Percentiles rank a stretch among this genome's conserved stretches.
Conservation (phyloP, 2,888 invertebrate species). For the Zygogramma bicolorata region DNA sequence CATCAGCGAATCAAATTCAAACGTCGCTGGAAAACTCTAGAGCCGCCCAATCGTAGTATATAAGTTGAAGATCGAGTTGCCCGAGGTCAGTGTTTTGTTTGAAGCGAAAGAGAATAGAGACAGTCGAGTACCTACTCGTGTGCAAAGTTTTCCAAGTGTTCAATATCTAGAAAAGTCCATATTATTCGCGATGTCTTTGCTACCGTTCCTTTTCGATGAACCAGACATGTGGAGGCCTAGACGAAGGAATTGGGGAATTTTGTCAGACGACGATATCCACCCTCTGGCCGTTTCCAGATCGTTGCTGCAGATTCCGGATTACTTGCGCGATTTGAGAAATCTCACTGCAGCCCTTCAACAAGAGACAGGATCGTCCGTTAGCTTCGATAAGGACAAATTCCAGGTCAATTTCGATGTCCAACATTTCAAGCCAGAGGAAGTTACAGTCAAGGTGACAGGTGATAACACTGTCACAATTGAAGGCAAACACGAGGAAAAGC, state of each 20-base stretch:
- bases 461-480: conserved; percentile 37
- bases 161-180: neutral
- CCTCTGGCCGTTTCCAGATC: conserved; percentile 12
- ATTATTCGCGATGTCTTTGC: conserved; percentile 23
- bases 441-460: conserved; percentile 35
- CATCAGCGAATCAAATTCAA: neutral
- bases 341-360: conserved; percentile 9
- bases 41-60: neutral
- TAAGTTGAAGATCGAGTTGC: neutral
- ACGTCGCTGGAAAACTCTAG: neutral
- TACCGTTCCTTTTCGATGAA: conserved; percentile 30
- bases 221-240: conserved; percentile 9
- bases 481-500: conserved; percentile 39
- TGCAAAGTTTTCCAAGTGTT: neutral
- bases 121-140: too few species aligned
- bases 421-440: conserved; percentile 41
- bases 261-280: conserved; percentile 11
- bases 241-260: neutral
- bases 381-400: conserved; percentile 32
- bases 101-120: too few species aligned
- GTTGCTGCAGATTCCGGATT: conserved; percentile 11
- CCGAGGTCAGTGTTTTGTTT: neutral
- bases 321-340: conserved; percentile 12
- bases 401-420: conserved; percentile 40
- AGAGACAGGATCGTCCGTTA: conserved; percentile 11